Base-by-base conservation (phyloP, 2,888 invertebrate genomes). In the Agrochola litura region DNA sequence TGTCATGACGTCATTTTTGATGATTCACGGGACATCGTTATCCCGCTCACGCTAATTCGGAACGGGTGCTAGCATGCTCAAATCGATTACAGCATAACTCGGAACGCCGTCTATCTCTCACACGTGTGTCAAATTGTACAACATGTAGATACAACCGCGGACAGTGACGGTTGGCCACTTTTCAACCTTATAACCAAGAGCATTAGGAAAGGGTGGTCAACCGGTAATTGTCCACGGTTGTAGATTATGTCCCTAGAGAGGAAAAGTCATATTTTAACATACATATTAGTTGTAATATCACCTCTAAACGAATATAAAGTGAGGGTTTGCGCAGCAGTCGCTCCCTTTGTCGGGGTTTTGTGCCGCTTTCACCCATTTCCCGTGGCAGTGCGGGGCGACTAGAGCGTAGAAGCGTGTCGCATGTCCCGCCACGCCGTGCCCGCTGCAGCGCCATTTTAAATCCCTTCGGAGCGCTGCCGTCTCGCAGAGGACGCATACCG, bases 301-400 rank as follows among this genome's bases (percentile, higher is more conserved):
- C 74, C 63, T 86, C 89, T 96, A 97, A 84, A 97, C 96, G 76
- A 97, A 97, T 75, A 97, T 97, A 86, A 96, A 97, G 88, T 96
- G 93, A 0, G 97, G 96, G 81, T 94, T 95, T 8, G 90, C 76
- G 88, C 96, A 96, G 86, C 96, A 95, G 63, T 92, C 93, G 86
- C 92, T 92, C 73, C 90, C 89, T 79, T 94, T 94, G 80, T 95
- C 95, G 0, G 93, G 92, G 75, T 90, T 91, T 37, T 91, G 90
- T 4, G 91, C 94, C 0, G 97, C 92, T 68, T 98, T 97, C 67
- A 98, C 95, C 99, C 99, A 99, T 92, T 98, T 98, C 60, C 99
- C 99, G 91, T 98, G 98, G 94, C 99, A 99, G 90, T 98, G 98
- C 1, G 98, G 98, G n/a, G 98, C 98, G 67, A 98, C 98, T 54